Base-by-base conservation (phyloP, 1,140 invertebrate species). In the Cydia splendana region DNA sequence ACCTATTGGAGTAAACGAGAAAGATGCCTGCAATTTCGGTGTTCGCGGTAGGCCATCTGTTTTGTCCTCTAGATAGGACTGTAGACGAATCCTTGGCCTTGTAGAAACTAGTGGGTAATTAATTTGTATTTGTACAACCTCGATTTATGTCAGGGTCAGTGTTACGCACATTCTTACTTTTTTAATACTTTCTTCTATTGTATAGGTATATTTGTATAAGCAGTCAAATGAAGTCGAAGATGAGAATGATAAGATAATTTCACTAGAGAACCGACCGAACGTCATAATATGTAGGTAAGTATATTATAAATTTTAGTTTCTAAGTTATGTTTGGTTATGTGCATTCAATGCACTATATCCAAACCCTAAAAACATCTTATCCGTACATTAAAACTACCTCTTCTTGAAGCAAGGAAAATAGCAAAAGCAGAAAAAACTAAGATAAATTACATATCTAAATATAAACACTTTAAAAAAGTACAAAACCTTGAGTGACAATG, bases 401-500 rank as follows among this genome's bases (percentile, higher is more conserved):
- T 15, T 4, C 45, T 48, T 48, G 45, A 48, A 48, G 45, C 10
- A 13, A 48, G 4, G 13, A 48, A 48, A 15, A 48, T 15, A 15
- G 45, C 13, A 48, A 48, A 48, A 48, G 45, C 15, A 53, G 5
- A n/a, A 53, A 4, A 1, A 4, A n/a, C 6, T n/a, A 15, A 45
- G 13, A n/a, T n/a, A 53, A 53, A 6, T 53, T 53, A n/a, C n/a
- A 15, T n/a, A 12, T n/a, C 13, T 53, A 53, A 53, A 53, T 53
- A 53, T 53, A 53, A 48, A 48, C 45, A 15, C 12, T 45, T 38
- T 42, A 42, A 51, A 62, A 62, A 62, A 62, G 18, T 62, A 62
- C 20, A 62, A 62, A 62, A 62, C 57, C 57, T 62, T 62, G 57
- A 62, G 9, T 62, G 57, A 62, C 57, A 62, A 62, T 62, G 57